Percentiles rank a stretch among this genome's conserved stretches.
These are phyloP conservation scores for Dioctria rufipes DNA, from an alignment of 2,888 invertebrate species.

Conservation along the genomic window DNA sequence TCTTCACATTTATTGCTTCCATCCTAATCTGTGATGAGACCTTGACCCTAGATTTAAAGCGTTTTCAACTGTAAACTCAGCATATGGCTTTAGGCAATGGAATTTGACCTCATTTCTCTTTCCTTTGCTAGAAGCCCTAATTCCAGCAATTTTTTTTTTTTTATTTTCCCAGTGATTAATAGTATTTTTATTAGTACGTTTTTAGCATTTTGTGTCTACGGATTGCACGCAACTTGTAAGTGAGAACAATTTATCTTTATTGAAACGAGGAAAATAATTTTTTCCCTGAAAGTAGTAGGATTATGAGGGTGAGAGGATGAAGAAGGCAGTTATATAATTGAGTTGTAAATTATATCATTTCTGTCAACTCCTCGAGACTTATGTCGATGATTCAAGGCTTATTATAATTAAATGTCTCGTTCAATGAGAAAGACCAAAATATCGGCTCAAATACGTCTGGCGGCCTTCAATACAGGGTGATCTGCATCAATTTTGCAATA, in stretches of 20 bases:
- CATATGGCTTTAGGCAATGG: not conserved
- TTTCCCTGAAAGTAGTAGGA: not conserved
- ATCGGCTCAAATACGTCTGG: no score
- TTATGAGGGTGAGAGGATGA: not conserved
- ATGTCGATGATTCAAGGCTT: no score
- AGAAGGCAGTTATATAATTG: not conserved
- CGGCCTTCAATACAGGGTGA: no score
- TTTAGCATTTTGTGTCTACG: not conserved
- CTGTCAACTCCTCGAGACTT: no score
- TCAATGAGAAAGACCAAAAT: no score
- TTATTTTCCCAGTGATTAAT: not conserved
- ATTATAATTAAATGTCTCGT: no score
- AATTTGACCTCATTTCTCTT: not conserved
- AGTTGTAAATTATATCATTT: no score
- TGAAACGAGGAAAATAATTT: not conserved
- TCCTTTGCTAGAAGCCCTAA: not conserved
- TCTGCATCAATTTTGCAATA: no score
- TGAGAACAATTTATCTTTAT: not conserved
- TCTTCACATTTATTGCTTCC: not conserved
- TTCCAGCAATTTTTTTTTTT: not conserved
- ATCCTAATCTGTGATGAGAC: not conserved
- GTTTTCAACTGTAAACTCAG: not conserved
- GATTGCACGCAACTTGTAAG: slow-evolving; percentile 5
- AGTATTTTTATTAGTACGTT: slow-evolving; percentile 3
- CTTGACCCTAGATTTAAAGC: not conserved